Evolutionary conservation across 1,140 invertebrate genomes (phyloP).

Genomic region (Helicoverpa armigera): DNA sequence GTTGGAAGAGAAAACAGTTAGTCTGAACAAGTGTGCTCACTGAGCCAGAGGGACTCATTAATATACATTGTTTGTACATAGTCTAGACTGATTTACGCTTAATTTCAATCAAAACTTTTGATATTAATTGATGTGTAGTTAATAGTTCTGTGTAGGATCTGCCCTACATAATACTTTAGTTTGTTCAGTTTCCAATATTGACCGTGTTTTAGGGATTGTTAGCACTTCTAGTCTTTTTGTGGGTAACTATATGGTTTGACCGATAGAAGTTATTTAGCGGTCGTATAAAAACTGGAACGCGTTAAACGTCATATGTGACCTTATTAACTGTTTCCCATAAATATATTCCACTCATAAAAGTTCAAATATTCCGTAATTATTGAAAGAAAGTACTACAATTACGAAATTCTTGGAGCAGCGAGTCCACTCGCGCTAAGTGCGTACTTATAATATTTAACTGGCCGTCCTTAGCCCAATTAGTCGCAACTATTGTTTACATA

Average conservation of each 20-base stretch:
- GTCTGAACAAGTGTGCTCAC: constrained; percentile 10
- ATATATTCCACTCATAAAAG: constrained; percentile 1
- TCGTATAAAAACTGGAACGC: too few species aligned
- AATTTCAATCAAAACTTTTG: constrained; percentile 30
- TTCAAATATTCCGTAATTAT: constrained; percentile 20
- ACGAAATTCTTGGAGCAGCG: constrained; percentile 8
- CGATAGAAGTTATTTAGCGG: neutral
- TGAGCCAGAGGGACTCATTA: constrained; percentile 22
- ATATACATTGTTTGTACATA: constrained; percentile 34
- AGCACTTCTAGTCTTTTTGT: neutral
- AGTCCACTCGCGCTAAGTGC: neutral
- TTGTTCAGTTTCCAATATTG: neutral
- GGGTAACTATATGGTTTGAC: neutral
- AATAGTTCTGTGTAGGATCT: neutral
- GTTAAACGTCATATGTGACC: neutral
- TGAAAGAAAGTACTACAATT: constrained; percentile 23
- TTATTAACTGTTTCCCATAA: neutral
- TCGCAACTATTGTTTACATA: constrained; percentile 43
- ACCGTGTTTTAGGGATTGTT: neutral
- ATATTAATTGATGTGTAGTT: constrained; percentile 27
- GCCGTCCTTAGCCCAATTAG: constrained; percentile 33
- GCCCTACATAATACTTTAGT: neutral
- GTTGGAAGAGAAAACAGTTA: constrained; percentile 38
- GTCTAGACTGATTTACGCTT: constrained; percentile 33
- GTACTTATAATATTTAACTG: constrained; percentile 26